Percentiles rank a stretch among this genome's conserved stretches.
These are phyloP conservation scores for Aelia acuminata DNA, from an alignment of 2,888 invertebrate genomes.

Conservation along the genomic window DNA sequence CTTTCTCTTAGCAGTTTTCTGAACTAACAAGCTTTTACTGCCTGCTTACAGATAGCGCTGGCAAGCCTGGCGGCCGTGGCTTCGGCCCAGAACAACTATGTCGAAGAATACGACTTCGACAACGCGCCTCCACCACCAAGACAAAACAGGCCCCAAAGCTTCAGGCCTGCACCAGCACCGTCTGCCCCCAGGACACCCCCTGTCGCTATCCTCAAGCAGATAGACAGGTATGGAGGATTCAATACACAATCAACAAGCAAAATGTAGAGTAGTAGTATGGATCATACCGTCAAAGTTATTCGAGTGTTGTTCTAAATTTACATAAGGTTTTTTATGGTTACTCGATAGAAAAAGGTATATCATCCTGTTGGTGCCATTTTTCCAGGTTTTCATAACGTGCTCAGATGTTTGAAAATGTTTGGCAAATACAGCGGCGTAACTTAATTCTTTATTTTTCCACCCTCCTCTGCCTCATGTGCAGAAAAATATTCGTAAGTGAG, in stretches of 20 bases:
- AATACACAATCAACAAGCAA: neutral
- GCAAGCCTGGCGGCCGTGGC: constrained; percentile 61
- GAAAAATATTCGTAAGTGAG: too few relatives aligned
- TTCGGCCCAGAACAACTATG: constrained; percentile 63
- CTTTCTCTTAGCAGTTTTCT: neutral
- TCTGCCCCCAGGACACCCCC: constrained; percentile 73
- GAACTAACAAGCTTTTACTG: neutral
- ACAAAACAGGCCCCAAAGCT: constrained; percentile 17
- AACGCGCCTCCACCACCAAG: constrained; percentile 52
- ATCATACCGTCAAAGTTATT: too few relatives aligned
- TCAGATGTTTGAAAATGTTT: too few relatives aligned
- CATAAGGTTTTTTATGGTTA: too few relatives aligned
- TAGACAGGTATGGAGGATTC: constrained; percentile 76
- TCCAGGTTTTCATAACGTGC: too few relatives aligned
- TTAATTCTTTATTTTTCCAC: too few relatives aligned
- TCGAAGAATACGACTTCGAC: constrained; percentile 65
- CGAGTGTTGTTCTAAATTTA: too few relatives aligned
- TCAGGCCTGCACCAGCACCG: constrained; percentile 56
- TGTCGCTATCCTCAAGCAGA: constrained; percentile 87
- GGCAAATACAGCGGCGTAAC: too few relatives aligned
- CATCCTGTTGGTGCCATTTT: too few relatives aligned
- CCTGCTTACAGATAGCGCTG: constrained; percentile 55
- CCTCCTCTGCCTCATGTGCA: too few relatives aligned
- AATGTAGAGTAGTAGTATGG: too few relatives aligned
- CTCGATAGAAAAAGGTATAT: too few relatives aligned